Evolutionary conservation across 2,113 vertebrate species (phyloP), one percentile per base, ranked within the genome.

Genomic region (Argyrosomus japonicus): DNA sequence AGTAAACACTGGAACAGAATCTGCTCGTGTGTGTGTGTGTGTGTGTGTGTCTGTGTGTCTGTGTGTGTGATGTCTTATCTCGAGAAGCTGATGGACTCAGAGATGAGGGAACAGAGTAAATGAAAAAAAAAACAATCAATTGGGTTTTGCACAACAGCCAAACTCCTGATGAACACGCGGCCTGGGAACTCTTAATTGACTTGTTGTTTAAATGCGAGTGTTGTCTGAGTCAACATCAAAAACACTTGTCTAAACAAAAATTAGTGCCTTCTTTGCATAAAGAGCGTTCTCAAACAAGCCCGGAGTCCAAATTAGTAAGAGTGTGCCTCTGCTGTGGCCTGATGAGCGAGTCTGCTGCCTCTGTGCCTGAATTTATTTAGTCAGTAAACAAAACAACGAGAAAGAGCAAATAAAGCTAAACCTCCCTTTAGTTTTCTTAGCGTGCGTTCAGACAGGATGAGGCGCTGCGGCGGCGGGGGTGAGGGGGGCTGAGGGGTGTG

Each of bases 221-320:
- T 68, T 78, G 29, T 79, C 70, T 17, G 1, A 43, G 32, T 77
- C 54, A 62, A 60, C 84, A 81, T 75, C 58, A 71, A 62, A 85
- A 81, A 56, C 63, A 48, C 47, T 32, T 2, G 18, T 79, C 50
- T 56, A 54, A 54, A 82, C 29, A 54, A 6, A 40, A 62, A 53
- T 69, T 19, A 63, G 50, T 51, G n/a, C 58, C 65, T 69, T 75
- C 67, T 79, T 77, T 85, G 79, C 72, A 80, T 79, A 48, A 73
- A 23, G 67, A 88, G 29, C 27, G 50, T 54, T 48, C 21, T 48
- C 15, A 88, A 60, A 79, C 68, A 45, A 75, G 71, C 27, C 23
- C 43, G 1, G 47, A 10, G 36, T 73, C 57, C 57, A 79, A 58
- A 78, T 70, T 48, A 77, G 25, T 25, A 17, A 36, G 36, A 67